phyloP scores from a whole-genome alignment of 2,113 vertebrate genomes.

The Callipepla californica region DNA sequence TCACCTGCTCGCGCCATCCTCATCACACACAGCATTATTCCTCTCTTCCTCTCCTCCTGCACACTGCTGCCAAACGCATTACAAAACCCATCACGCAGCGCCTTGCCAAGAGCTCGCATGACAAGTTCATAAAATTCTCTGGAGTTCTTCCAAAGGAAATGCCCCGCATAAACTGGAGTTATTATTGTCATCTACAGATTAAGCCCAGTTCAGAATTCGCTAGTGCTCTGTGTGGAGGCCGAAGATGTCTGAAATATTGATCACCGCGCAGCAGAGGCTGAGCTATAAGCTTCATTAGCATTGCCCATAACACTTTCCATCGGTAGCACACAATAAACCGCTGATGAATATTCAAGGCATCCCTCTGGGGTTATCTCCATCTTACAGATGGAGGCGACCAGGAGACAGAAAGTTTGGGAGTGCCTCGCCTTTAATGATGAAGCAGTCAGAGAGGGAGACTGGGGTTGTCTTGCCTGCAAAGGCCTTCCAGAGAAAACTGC shows the following conservation, averaged over 20 bases:
- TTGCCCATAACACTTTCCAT: constrained; percentile 25
- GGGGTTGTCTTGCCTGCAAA: neutral
- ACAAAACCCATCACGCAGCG: neutral
- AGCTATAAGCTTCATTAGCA: constrained; percentile 36
- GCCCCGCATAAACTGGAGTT: neutral
- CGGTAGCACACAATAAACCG: constrained; percentile 13
- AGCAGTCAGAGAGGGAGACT: neutral
- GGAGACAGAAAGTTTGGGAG: constrained; percentile 7
- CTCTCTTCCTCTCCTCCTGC: neutral
- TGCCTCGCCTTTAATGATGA: neutral
- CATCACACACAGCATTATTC: rapidly evolving
- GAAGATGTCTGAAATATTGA: neutral
- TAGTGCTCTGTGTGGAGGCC: neutral
- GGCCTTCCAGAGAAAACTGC: neutral
- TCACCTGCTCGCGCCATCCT: neutral
- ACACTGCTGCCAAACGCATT: neutral
- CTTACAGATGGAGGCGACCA: constrained; percentile 19
- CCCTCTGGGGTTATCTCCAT: constrained; percentile 45
- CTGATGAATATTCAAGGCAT: constrained; percentile 35
- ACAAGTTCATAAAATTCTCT: constrained; percentile 11
- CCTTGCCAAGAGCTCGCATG: neutral
- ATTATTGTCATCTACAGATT: neutral
- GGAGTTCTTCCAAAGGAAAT: constrained; percentile 51
- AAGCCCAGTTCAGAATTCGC: neutral
- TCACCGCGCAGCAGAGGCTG: neutral